Evolutionary conservation across 2,888 invertebrate species (phyloP).

Genomic region (Watsonalla binaria): DNA sequence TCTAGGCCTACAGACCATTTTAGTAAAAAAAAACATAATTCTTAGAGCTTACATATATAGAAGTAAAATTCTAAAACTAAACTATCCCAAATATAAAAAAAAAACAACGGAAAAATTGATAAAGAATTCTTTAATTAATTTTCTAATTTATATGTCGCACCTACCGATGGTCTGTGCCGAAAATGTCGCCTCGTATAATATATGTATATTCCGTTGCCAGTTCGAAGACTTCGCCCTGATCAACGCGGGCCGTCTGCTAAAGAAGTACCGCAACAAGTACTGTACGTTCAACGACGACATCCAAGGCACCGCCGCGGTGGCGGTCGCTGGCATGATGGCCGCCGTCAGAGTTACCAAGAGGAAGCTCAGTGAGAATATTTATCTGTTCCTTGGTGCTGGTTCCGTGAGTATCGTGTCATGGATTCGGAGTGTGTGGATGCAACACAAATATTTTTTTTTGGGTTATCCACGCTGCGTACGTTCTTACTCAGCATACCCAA

Average conservation of each 20-base stretch:
- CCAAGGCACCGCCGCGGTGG: slow-evolving; percentile 97
- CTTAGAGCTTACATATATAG: too few species aligned
- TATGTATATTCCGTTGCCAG: too few species aligned
- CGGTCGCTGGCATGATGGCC: slow-evolving; percentile 94
- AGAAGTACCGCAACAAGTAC: slow-evolving; percentile 92
- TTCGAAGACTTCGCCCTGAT: slow-evolving; percentile 99
- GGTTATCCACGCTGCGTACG: background rate
- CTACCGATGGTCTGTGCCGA: too few species aligned
- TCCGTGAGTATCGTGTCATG: slow-evolving; percentile 69
- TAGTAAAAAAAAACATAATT: too few species aligned
- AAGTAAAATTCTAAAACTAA: too few species aligned
- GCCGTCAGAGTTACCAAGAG: slow-evolving; percentile 86
- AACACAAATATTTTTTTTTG: slow-evolving; percentile 3
- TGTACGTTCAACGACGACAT: slow-evolving; percentile 99
- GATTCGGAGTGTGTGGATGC: background rate
- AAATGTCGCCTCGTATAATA: too few species aligned
- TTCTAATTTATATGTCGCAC: too few species aligned
- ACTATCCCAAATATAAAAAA: too few species aligned
- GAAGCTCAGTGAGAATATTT: slow-evolving; percentile 90
- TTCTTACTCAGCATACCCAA: too few species aligned
- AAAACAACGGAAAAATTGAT: too few species aligned
- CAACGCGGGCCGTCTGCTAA: slow-evolving; percentile 96
- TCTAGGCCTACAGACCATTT: too few species aligned
- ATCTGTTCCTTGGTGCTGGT: slow-evolving; percentile 94
- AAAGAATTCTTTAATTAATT: too few species aligned